Evolutionary conservation across 2,888 invertebrate genomes (phyloP), one percentile per base, ranked within the genome.

Genomic region (Lasiommata megera): DNA sequence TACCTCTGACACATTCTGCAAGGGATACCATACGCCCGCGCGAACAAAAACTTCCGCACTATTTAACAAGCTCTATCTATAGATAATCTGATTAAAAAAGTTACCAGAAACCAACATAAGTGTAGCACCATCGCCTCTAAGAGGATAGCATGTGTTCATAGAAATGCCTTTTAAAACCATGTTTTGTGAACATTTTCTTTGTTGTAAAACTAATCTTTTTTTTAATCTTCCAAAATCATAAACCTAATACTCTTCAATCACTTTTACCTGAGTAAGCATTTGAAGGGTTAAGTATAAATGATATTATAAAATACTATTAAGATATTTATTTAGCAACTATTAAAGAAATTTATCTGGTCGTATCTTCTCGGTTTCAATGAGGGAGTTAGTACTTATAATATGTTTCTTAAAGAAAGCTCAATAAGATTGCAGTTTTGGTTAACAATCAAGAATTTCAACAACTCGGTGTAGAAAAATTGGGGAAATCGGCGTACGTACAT

Each of bases 41-140:
- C 77, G 74, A 71, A 72, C 74, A 63, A 72, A 71, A 76, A 72
- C 61, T 74, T 74, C 67, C 76, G 77, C 76, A 68, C 78, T 77
- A 79, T 79, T 79, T 73, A 74, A 72, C 70, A 51, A 44, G 65
- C 61, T 54, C 34, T 48, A 16, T 54, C 34, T 48, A 16, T 54
- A 18, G 28, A 11, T 18, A 44, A 52, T 40, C 44, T 43, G 46
- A 58, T 56, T 52, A 52, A 54, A 54, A 52, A 43, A 52, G 41
- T 31, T 41, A 40, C 41, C 52, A 52, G 17, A 52, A 43, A 54
- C 51, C 44, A 58, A 31, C 29, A 23, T 48, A 52, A 54, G 50
- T 54, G 51, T 54, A 51, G 50, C 46, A 40, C 54, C 43, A 31
- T 48, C 36, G 23, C 41, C 34, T 44, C 34, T 54, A 46, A 54